phyloP scores from a whole-genome alignment of 2,113 vertebrate genomes.

The Vidua chalybeata region DNA sequence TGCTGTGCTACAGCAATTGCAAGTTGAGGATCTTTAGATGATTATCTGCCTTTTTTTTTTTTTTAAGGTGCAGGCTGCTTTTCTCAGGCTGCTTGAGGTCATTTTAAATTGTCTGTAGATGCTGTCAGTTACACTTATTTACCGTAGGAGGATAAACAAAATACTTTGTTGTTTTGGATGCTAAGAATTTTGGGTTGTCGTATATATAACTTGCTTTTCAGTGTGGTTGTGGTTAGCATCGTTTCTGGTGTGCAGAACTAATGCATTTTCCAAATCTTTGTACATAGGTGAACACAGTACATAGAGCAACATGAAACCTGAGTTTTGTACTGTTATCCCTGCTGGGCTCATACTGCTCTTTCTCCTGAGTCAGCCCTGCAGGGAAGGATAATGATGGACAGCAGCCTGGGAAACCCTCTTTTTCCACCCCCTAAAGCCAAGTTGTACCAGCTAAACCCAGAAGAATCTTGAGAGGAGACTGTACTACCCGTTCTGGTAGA shows the following conservation, averaged over 20 bases:
- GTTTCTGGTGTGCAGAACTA: not conserved
- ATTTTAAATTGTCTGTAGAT: not conserved
- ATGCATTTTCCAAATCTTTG: not conserved
- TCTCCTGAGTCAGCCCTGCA: not conserved
- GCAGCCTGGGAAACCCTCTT: not conserved
- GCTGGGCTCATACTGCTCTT: not conserved
- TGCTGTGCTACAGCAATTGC: not conserved
- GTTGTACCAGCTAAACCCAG: not conserved
- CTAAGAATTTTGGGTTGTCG: not conserved
- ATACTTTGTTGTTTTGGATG: not conserved
- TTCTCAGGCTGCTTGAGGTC: not conserved
- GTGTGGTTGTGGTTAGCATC: not conserved
- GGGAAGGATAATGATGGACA: not conserved
- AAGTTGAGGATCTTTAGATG: not conserved
- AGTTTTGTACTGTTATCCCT: not conserved
- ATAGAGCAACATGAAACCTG: not conserved
- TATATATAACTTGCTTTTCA: not conserved
- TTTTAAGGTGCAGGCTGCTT: not conserved
- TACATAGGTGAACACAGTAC: not conserved
- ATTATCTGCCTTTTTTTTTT: not conserved
- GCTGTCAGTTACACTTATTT: not conserved
- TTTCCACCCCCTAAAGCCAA: not conserved
- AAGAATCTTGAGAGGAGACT: not conserved
- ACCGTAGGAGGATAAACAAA: not conserved
- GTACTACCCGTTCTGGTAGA: not conserved